A percentile compares a stretch with the other conserved stretches of the same genome.
Evolutionary conservation across 2,888 invertebrate genomes (phyloP).

Genomic region (Cetonia aurata): DNA sequence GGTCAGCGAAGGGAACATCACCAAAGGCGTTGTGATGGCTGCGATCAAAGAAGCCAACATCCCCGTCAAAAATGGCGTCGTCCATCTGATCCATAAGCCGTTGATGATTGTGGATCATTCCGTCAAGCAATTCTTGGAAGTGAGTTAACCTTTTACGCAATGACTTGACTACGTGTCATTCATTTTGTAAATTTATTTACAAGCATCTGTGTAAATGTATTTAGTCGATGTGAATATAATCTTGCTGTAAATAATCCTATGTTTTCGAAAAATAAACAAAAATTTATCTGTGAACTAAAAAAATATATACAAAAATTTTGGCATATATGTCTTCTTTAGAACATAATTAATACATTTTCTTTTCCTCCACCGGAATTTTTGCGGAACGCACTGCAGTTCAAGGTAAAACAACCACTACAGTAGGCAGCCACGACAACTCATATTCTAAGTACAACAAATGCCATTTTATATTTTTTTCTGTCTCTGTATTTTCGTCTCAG

Average conservation of each 20-base stretch:
- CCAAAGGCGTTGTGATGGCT: constrained; percentile 86
- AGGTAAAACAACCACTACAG: constrained; percentile 47
- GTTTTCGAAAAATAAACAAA: too few relatives aligned
- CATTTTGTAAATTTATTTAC: too few relatives aligned
- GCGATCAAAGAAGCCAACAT: constrained; percentile 92
- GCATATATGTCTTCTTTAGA: not conserved
- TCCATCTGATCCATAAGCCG: constrained; percentile 92
- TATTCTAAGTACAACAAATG: constrained; percentile 26
- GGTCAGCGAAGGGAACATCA: constrained; percentile 81
- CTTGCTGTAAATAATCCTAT: too few relatives aligned
- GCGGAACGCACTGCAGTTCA: constrained; percentile 51
- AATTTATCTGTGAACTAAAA: too few relatives aligned
- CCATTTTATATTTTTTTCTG: constrained; percentile 2
- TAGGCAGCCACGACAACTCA: constrained; percentile 2
- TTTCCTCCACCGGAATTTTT: constrained; percentile 44
- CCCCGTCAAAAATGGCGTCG: constrained; percentile 91
- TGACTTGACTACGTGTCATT: not conserved
- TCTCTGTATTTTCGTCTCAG: not conserved
- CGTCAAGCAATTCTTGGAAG: constrained; percentile 87
- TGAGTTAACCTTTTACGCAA: constrained; percentile 66
- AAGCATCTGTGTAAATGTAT: too few relatives aligned
- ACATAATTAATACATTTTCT: constrained; percentile 41
- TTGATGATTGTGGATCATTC: constrained; percentile 93
- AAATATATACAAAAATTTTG: not conserved
- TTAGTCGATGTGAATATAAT: too few relatives aligned